phyloP scores from a whole-genome alignment of 64 coral and sea anemone genomes.

The Catalaphyllia jardinei region DNA sequence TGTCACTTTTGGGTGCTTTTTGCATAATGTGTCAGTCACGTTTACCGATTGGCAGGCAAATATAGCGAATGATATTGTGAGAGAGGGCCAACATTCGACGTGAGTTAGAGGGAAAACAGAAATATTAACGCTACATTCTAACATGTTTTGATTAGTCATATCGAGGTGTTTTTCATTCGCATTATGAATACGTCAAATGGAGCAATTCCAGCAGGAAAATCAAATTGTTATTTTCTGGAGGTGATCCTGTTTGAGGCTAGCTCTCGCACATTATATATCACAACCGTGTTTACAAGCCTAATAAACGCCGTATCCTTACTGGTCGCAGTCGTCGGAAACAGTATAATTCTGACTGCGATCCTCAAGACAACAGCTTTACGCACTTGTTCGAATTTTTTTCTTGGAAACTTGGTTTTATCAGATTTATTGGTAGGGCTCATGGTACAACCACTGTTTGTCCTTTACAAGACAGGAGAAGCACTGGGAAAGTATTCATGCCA shows the following conservation, averaged over 20 bases:
- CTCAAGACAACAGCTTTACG: constrained; percentile 62
- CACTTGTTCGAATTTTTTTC: constrained; percentile 79
- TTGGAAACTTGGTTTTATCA: constrained; percentile 82
- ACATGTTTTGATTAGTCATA: background rate
- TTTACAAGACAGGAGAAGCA: constrained; percentile 71
- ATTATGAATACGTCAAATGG: constrained; percentile 25
- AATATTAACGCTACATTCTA: background rate
- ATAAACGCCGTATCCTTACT: constrained; percentile 62
- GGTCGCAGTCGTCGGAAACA: constrained; percentile 67
- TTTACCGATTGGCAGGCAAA: no score
- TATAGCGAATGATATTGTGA: no score
- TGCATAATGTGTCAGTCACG: no score
- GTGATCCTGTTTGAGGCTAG: constrained; percentile 41
- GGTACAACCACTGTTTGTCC: constrained; percentile 78
- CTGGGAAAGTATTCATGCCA: constrained; percentile 53
- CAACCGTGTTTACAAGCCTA: constrained; percentile 30
- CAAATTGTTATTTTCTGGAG: constrained; percentile 66
- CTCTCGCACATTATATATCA: constrained; percentile 44
- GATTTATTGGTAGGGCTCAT: constrained; percentile 68
- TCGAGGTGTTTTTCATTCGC: background rate
- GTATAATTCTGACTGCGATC: constrained; percentile 53
- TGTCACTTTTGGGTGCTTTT: no score
- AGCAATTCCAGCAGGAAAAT: constrained; percentile 31
- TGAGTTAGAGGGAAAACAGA: background rate
- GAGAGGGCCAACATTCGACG: no score